A percentile compares a stretch with the other conserved stretches of the same genome.
Conservation (phyloP, 2,797 vertebrate species). For the Schizothorax lantsangensis region DNA sequence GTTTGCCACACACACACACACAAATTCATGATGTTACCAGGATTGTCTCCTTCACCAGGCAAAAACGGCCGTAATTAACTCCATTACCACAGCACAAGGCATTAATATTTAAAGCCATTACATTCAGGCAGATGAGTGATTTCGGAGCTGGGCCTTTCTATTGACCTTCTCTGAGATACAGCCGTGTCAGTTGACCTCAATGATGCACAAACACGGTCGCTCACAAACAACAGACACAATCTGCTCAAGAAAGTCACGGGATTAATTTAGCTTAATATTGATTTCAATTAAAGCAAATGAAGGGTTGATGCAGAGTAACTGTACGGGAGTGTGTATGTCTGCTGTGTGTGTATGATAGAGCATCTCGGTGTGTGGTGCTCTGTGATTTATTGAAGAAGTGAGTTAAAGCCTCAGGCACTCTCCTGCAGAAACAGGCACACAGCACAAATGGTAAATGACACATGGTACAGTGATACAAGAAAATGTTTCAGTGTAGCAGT, state of each 20-base stretch:
- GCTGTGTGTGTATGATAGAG: slow-evolving; percentile 4
- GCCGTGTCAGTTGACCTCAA: slow-evolving; percentile 38
- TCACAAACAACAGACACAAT: slow-evolving; percentile 21
- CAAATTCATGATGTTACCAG: not conserved
- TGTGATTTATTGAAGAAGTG: slow-evolving; percentile 27
- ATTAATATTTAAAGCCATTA: slow-evolving; percentile 47
- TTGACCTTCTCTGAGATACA: slow-evolving; percentile 26
- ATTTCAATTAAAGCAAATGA: slow-evolving; percentile 43
- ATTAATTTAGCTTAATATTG: slow-evolving; percentile 34
- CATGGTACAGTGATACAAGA: not conserved
- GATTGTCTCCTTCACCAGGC: not conserved
- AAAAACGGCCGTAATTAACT: not conserved
- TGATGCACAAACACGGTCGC: slow-evolving; percentile 7
- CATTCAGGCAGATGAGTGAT: slow-evolving; percentile 23
- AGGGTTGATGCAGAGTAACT: slow-evolving; percentile 32
- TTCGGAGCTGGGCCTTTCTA: slow-evolving; percentile 17
- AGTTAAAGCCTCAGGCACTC: slow-evolving; percentile 11
- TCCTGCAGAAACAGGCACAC: not conserved
- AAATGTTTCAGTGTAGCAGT: slow-evolving; percentile 5
- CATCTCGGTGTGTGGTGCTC: slow-evolving; percentile 7
- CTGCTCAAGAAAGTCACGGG: not conserved
- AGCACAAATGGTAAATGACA: slow-evolving; percentile 22
- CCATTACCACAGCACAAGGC: not conserved
- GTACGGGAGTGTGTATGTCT: not conserved
- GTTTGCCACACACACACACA: not conserved